phyloP scores from a whole-genome alignment of 2,113 vertebrate species.

The human region DNA sequence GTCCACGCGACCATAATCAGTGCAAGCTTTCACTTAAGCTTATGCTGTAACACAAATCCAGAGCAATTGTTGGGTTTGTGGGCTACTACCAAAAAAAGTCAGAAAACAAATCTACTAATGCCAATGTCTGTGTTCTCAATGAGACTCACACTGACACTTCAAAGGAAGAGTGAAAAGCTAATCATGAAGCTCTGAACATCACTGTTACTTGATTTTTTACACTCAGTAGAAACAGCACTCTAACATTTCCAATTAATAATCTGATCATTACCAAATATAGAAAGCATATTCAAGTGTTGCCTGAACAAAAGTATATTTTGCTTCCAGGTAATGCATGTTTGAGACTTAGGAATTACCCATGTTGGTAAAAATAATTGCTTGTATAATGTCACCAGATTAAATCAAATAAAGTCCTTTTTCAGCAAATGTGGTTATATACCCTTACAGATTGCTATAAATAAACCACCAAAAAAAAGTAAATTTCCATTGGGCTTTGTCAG shows the following conservation, averaged over 20 bases:
- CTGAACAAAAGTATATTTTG: background rate
- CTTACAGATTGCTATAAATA: background rate
- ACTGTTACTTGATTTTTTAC: background rate
- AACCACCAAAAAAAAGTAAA: background rate
- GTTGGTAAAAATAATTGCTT: background rate
- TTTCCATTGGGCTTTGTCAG: background rate
- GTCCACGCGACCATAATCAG: background rate
- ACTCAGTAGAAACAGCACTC: background rate
- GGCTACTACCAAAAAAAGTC: background rate
- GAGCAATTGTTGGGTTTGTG: background rate
- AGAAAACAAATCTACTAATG: background rate
- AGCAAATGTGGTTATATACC: background rate
- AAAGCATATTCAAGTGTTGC: background rate
- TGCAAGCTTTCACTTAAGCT: background rate
- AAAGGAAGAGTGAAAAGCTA: background rate
- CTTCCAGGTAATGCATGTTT: background rate
- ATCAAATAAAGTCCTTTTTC: background rate
- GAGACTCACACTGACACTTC: background rate
- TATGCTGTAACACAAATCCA: background rate
- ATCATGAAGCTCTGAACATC: background rate
- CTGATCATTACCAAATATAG: background rate
- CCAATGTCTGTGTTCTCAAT: background rate
- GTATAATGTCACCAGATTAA: background rate
- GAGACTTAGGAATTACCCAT: background rate
- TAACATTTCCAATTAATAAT: background rate